These are phyloP conservation scores for Cryptophagus acutangulus DNA, from an alignment of 2,888 invertebrate species.

Conservation along the genomic window DNA sequence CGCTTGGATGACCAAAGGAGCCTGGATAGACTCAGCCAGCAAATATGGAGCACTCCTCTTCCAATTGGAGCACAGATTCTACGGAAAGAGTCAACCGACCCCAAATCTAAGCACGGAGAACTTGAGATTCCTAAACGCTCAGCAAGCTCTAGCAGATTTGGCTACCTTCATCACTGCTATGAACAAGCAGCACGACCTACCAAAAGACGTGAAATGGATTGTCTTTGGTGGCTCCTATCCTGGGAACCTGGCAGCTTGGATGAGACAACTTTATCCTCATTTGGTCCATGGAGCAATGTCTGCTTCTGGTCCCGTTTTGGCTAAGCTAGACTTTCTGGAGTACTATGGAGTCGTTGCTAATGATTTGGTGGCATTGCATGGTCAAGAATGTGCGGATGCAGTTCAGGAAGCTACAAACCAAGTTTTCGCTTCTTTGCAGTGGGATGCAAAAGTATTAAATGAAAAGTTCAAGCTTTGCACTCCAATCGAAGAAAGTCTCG, in stretches of 20 bases:
- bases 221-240: slow-evolving; percentile 92
- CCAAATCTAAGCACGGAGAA: slow-evolving; percentile 54
- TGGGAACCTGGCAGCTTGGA: slow-evolving; percentile 87
- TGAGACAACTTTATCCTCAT: slow-evolving; percentile 78
- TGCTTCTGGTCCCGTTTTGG: slow-evolving; percentile 82
- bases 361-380: slow-evolving; percentile 8
- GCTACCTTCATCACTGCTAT: slow-evolving; percentile 72
- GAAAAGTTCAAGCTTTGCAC: slow-evolving; percentile 71
- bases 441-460: background rate
- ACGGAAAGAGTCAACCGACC: slow-evolving; percentile 15
- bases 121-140: slow-evolving; percentile 68
- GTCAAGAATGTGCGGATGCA: slow-evolving; percentile 11
- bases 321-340: slow-evolving; percentile 76
- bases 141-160: slow-evolving; percentile 77
- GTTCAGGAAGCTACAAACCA: slow-evolving; percentile 10
- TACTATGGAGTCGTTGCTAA: slow-evolving; percentile 76
- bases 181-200: slow-evolving; percentile 57
- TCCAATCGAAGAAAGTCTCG: slow-evolving; percentile 58
- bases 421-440: background rate
- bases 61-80: slow-evolving; percentile 17
- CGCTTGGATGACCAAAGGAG: slow-evolving; percentile 12
- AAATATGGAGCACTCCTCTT: slow-evolving; percentile 14
- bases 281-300: slow-evolving; percentile 79
- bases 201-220: slow-evolving; percentile 67
- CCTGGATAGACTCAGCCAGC: slow-evolving; percentile 12